Evolutionary conservation across 2,888 invertebrate species (phyloP).

Genomic region (Siphlonurus alternatus): DNA sequence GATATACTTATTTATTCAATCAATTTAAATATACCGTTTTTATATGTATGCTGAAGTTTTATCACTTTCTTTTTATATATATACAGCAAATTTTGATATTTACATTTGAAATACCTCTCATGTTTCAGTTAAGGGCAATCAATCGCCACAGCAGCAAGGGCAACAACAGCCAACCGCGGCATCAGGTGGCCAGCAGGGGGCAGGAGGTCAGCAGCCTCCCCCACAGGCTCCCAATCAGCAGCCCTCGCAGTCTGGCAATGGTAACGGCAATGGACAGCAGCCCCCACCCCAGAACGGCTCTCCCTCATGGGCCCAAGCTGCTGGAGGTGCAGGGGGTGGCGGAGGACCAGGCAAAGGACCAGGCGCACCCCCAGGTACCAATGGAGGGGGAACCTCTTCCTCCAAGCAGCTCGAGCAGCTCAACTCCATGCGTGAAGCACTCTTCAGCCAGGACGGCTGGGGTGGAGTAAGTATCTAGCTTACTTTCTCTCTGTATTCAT

Average conservation of each 20-base stretch:
- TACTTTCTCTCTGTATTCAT: constrained; percentile 10
- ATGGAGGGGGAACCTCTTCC: constrained; percentile 25
- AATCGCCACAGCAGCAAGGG: constrained; percentile 8
- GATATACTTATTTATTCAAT: too few relatives aligned
- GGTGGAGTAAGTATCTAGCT: constrained; percentile 70
- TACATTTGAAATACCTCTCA: too few relatives aligned
- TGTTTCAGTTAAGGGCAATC: constrained; percentile 7
- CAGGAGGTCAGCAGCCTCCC: constrained; percentile 10
- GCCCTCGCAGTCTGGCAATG: constrained; percentile 28
- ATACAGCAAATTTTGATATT: too few relatives aligned
- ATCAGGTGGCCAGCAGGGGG: constrained; percentile 9
- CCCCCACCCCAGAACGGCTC: constrained; percentile 13
- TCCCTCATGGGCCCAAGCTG: constrained; percentile 33
- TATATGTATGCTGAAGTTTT: too few relatives aligned
- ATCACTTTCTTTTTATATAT: too few relatives aligned
- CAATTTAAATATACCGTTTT: too few relatives aligned
- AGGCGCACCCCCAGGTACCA: constrained; percentile 5
- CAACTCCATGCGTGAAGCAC: constrained; percentile 77
- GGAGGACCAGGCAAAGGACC: constrained; percentile 10
- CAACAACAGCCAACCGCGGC: constrained; percentile 9
- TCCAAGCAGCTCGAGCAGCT: constrained; percentile 71
- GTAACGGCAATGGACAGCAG: constrained; percentile 17
- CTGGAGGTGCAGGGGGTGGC: constrained; percentile 21
- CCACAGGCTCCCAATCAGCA: constrained; percentile 21
- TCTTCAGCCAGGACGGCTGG: constrained; percentile 87